Conservation (phyloP, 2,888 invertebrate species). For the Dolomedes plantarius region DNA sequence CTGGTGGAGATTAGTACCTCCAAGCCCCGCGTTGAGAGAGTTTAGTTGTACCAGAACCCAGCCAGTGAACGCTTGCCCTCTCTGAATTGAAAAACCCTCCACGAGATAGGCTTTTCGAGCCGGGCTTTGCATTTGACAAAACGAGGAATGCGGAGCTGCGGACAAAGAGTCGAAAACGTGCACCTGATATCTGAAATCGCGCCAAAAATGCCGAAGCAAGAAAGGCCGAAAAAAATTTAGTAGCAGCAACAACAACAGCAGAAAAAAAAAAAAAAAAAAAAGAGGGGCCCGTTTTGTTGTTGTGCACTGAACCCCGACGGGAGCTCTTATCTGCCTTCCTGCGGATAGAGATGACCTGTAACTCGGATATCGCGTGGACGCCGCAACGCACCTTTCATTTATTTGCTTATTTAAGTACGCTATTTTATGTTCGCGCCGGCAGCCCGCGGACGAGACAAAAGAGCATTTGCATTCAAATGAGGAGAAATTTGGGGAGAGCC, state of each 20-base stretch:
- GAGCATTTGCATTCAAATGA: no score
- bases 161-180: neutral
- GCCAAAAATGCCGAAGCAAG: neutral
- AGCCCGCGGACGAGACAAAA: no score
- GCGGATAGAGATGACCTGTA: conserved; percentile 10
- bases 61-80: no score
- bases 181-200: conserved; percentile 4
- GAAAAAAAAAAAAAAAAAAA: no score
- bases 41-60: no score
- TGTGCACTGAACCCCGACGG: conserved; percentile 6
- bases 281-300: neutral
- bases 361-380: conserved; percentile 12
- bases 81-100: neutral
- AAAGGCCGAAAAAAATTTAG: neutral
- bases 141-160: neutral
- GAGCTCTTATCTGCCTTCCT: conserved; percentile 6
- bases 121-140: neutral
- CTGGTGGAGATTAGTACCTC: no score
- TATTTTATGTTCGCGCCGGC: no score
- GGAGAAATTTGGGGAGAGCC: no score
- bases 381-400: no score
- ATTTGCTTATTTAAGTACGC: no score
- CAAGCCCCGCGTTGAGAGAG: no score
- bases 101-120: neutral
- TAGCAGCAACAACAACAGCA: no score